Evolutionary conservation across 2,797 vertebrate genomes (phyloP), one percentile per base, ranked within the genome.

Genomic region (Galago senegalensis): DNA sequence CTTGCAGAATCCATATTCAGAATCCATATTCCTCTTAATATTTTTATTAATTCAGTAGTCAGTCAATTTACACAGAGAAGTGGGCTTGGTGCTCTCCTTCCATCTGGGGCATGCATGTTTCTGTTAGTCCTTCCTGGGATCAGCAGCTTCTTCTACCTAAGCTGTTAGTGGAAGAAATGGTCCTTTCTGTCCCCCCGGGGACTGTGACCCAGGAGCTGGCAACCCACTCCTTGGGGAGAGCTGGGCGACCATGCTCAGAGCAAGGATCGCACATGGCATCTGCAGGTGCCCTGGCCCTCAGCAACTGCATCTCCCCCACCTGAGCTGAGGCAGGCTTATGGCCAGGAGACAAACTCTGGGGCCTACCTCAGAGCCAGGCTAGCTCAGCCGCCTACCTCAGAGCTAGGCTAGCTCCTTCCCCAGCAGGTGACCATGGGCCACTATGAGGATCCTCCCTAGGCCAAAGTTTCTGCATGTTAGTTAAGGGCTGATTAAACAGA

Each of bases 391-490:
- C 14, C 13, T 31, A 0, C 14, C 29, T 67, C 69, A 63, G 73
- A 89, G 17, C 75, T 69, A 12, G 21, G 14, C 4, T 4, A 65
- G 81, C 37, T 69, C n/a, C 6, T 34, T n/a, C 31, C 29, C 25
- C 67, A 46, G 29, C 72, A 1, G 2, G 31, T 8, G 43, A 20
- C 69, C 46, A 25, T 76, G 40, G 37, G 4, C 10, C 58, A 20
- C 31, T 4, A 21, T 17, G 46, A 0, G 1, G 18, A 6, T 37
- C 46, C 43, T 61, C 49, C 60, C 73, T 8, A 10, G 65, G 40
- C 43, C 53, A 40, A 5, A 3, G 0, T 16, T 49, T 18, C 40
- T 77, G 21, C 49, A 27, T 3, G 1, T 31, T 13, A 3, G 31
- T 4, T 5, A 31, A 21, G 56, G 8, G 25, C 67, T 17, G 16